Evolutionary conservation across 2,797 vertebrate genomes (phyloP).

Genomic region (Enteromius argenteus): DNA sequence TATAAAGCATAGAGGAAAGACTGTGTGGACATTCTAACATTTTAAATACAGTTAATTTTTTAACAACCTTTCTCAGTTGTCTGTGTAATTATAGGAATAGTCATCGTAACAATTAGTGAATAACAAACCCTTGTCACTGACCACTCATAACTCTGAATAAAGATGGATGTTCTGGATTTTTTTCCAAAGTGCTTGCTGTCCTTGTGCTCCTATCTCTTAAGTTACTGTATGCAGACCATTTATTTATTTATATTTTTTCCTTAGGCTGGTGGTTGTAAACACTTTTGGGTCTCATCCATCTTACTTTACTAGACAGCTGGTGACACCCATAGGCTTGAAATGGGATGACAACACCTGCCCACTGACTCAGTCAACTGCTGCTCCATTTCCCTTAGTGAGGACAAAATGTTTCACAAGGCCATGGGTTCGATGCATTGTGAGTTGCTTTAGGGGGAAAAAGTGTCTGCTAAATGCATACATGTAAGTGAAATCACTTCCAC

Average conservation of each 20-base stretch:
- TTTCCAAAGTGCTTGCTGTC: not conserved
- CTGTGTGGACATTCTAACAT: not conserved
- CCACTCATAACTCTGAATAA: not conserved
- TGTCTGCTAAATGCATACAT: not conserved
- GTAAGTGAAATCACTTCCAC: not conserved
- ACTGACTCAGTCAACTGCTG: constrained; percentile 9
- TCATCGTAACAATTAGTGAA: not conserved
- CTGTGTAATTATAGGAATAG: not conserved
- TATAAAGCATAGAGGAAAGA: not conserved
- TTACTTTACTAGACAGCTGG: constrained; percentile 41
- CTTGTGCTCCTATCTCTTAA: not conserved
- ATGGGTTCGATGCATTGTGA: not conserved
- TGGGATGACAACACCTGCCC: constrained; percentile 48
- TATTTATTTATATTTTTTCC: constrained; percentile 15
- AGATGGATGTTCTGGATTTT: constrained; percentile 7
- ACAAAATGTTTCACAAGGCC: not conserved
- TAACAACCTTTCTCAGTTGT: not conserved
- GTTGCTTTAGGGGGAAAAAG: not conserved
- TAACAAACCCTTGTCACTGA: not conserved
- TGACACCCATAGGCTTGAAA: constrained; percentile 52
- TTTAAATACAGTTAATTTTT: not conserved
- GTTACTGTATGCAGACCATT: not conserved
- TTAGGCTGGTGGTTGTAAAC: constrained; percentile 31
- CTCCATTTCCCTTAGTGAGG: constrained; percentile 8
- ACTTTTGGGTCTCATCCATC: constrained; percentile 40